These are phyloP conservation scores for Hydra vulgaris DNA, from an alignment of 30 jellyfish, hydroid and myxozoan genomes.

Conservation along the genomic window DNA sequence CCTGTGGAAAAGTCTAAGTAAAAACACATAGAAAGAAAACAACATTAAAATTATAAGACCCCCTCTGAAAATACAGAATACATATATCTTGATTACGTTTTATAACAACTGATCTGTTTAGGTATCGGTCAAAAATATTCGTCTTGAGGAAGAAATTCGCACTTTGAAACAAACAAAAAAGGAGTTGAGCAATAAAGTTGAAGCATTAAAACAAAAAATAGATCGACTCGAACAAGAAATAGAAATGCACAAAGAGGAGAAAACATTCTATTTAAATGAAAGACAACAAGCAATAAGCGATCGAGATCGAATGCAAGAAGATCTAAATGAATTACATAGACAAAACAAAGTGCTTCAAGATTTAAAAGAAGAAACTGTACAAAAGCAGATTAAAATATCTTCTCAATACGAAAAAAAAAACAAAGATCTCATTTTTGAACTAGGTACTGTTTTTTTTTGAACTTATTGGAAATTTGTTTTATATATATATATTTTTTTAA, in stretches of 20 bases:
- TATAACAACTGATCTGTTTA: background rate
- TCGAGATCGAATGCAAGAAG: constrained; percentile 39
- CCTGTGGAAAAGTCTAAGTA: no score
- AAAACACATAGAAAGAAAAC: no score
- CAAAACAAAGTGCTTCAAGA: constrained; percentile 46
- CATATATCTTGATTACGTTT: no score
- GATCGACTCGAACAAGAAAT: constrained; percentile 42
- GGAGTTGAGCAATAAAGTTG: constrained; percentile 26
- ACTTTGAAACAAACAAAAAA: constrained; percentile 33
- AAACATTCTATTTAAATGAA: constrained; percentile 39
- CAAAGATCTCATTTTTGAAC: constrained; percentile 7
- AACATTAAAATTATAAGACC: no score
- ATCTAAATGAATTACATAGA: constrained; percentile 55
- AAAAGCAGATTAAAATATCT: constrained; percentile 45
- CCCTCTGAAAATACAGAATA: no score
- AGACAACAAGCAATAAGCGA: constrained; percentile 56
- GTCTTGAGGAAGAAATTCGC: constrained; percentile 27
- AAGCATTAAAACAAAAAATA: constrained; percentile 34
- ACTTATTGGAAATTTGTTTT: no score
- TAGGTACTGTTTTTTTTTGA: no score
- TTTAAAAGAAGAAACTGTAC: constrained; percentile 56
- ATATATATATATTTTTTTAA: no score
- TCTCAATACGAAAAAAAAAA: background rate
- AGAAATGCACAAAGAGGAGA: constrained; percentile 40
- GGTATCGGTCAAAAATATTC: constrained; percentile 32